Evolutionary conservation across 2,797 vertebrate genomes (phyloP), one percentile per base, ranked within the genome.

Genomic region (Muscicapa comitata): DNA sequence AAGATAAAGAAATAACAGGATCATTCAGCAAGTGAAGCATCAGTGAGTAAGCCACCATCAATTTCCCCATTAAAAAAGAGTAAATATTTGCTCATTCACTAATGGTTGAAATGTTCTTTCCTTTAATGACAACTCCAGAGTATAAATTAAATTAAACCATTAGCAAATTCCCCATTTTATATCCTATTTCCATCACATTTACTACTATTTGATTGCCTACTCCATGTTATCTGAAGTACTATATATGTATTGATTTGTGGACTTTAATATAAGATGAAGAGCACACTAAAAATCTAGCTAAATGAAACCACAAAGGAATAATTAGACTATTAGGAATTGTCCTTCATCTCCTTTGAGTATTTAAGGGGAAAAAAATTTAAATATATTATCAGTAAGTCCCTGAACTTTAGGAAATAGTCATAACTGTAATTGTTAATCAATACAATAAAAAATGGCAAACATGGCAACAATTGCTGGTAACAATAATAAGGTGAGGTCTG

Each of bases 121-220:
- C 43, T 92, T 90, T 90, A 96, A 79, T 37, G 68, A 85, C 67
- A 80, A 10, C 6, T 80, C 20, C 25, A 67, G 55, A 91, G 33
- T 25, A 87, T 72, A 93, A 92, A 94, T 92, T 92, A 84, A 80
- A 94, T 76, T 76, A 89, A 93, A 91, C 43, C 59, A 80, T 92
- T 80, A 91, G 48, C 53, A 91, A 88, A 94, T 91, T 94, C 57
- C 26, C 51, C 8, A 17, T 61, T 94, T 92, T 94, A 94, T 88
- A 94, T 86, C 75, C 61, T 74, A 74, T 80, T 94, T 89, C 82
- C 80, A 87, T 90, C 85, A 94, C 63, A 63, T 95, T 94, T 91
- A 91, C 55, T 91, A 62, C 78, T 63, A 8, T 87, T 91, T 91
- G 67, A 85, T 90, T 89, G 48, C 72, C 42, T 85, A 17, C 9